phyloP scores from a whole-genome alignment of 2,113 vertebrate genomes.

The Riparia riparia region DNA sequence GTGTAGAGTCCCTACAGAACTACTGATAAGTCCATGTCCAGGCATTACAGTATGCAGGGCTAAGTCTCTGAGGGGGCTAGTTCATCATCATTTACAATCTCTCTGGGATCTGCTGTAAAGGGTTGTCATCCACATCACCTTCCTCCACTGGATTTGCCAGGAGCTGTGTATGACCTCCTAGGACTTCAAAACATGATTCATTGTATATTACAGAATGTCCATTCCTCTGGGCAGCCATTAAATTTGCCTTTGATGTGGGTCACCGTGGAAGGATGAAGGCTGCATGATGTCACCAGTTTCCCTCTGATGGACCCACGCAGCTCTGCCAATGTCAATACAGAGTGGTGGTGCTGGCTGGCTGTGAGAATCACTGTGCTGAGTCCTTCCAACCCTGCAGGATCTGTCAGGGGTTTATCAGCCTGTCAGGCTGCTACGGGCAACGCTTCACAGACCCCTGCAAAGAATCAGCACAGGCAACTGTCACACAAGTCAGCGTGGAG shows the following conservation, averaged over 20 bases:
- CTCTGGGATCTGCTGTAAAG: conserved; percentile 18
- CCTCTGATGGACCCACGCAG: background rate
- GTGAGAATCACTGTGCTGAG: background rate
- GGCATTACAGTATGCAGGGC: background rate
- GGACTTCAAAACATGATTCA: conserved; percentile 61
- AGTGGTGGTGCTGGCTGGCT: conserved; percentile 13
- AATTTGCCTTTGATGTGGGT: conserved; percentile 63
- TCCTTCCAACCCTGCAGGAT: conserved; percentile 20
- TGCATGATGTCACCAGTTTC: conserved; percentile 62
- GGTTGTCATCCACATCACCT: conserved; percentile 23
- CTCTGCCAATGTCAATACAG: conserved; percentile 59
- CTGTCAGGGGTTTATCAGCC: background rate
- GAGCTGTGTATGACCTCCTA: conserved; percentile 24
- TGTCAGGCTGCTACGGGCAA: background rate
- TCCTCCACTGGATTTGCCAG: conserved; percentile 48
- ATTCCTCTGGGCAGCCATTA: conserved; percentile 50
- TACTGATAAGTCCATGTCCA: background rate
- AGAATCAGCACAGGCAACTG: background rate
- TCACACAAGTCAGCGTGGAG: background rate
- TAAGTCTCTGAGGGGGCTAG: background rate
- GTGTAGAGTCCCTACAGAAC: background rate
- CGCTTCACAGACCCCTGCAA: background rate
- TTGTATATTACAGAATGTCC: conserved; percentile 46
- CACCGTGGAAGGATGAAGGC: conserved; percentile 32
- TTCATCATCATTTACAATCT: background rate